Evolutionary conservation across 2,113 vertebrate genomes (phyloP).

Genomic region (Serinus canaria): DNA sequence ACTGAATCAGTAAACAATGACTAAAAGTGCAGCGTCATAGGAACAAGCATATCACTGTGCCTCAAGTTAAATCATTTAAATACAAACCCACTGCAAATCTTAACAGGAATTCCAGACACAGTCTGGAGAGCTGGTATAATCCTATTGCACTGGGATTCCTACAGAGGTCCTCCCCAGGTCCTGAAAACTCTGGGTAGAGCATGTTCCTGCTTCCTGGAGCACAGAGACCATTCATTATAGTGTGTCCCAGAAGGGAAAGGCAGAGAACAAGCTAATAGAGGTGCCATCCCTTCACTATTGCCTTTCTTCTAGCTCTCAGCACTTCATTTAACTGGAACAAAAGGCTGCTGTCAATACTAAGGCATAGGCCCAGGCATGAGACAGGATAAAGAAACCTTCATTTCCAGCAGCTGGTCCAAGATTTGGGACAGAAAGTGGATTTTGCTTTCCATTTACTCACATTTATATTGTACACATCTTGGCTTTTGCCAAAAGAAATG

Average conservation of each 20-base stretch:
- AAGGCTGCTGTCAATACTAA: neutral
- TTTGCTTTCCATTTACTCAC: neutral
- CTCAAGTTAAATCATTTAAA: neutral
- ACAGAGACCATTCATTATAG: neutral
- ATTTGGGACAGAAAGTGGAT: neutral
- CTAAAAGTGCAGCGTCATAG: neutral
- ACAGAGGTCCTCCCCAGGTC: neutral
- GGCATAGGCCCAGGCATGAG: neutral
- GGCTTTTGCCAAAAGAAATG: neutral
- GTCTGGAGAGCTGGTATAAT: neutral
- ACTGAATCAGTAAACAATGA: conserved; percentile 16
- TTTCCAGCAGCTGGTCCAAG: neutral
- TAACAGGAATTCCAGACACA: neutral
- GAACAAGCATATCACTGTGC: neutral
- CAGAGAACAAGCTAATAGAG: neutral
- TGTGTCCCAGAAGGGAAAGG: neutral
- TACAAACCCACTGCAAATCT: neutral
- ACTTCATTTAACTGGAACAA: neutral
- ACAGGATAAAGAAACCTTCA: neutral
- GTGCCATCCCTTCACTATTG: neutral
- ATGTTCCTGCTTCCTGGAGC: neutral
- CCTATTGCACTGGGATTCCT: neutral
- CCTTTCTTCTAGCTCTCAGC: neutral
- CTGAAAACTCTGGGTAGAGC: neutral
- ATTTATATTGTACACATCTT: neutral